phyloP scores from a whole-genome alignment of 2,113 vertebrate genomes.

The Dinomys branickii region DNA sequence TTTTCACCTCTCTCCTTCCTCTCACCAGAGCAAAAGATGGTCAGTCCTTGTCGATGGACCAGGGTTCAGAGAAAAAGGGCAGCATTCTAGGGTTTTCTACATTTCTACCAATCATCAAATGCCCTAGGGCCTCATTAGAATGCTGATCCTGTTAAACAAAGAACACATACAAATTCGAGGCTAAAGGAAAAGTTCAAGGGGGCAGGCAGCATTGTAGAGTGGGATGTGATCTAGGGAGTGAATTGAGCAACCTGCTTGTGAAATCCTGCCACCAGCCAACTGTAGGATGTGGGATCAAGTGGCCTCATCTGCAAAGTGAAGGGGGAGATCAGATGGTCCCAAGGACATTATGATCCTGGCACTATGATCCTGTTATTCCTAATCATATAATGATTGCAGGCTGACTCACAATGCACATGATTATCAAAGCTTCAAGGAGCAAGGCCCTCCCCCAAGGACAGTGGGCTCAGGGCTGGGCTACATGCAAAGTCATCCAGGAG shows the following conservation, averaged over 20 bases:
- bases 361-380: neutral
- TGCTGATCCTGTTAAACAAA: conserved; percentile 15
- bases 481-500: neutral
- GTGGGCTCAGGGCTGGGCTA: neutral
- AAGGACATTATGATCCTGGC: neutral
- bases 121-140: neutral
- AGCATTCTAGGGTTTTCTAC: neutral
- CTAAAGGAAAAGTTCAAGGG: neutral
- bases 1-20: neutral
- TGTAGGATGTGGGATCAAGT: neutral
- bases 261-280: neutral
- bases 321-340: neutral
- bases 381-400: neutral
- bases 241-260: neutral
- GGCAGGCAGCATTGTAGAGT: neutral
- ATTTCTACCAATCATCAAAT: neutral
- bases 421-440: neutral
- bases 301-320: conserved; percentile 19
- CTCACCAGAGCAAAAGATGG: neutral
- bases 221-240: neutral
- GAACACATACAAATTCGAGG: neutral
- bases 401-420: neutral
- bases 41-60: neutral
- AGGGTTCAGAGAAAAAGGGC: neutral
- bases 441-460: neutral